A percentile compares a stretch with the other conserved stretches of the same genome.
Evolutionary conservation across 2,888 invertebrate genomes (phyloP).

Genomic region (Eledone cirrhosa): DNA sequence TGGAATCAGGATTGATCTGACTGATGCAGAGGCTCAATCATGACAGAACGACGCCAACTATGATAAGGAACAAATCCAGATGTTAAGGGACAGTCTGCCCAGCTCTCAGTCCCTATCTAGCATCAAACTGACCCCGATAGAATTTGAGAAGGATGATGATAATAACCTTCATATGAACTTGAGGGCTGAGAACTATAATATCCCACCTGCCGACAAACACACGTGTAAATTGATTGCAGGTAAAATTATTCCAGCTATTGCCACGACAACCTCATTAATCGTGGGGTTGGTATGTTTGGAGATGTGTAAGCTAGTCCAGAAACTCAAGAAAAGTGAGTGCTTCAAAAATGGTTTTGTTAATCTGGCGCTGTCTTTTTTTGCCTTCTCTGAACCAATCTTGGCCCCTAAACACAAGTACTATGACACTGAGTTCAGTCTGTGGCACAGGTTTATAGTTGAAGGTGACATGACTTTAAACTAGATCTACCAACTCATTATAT

Average conservation of each 20-base stretch:
- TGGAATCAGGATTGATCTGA: slow-evolving; percentile 95
- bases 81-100: slow-evolving; percentile 54
- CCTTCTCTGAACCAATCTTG: slow-evolving; percentile 82
- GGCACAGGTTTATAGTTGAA: slow-evolving; percentile 94
- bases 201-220: slow-evolving; percentile 91
- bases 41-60: slow-evolving; percentile 41
- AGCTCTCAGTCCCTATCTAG: slow-evolving; percentile 44
- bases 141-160: slow-evolving; percentile 99
- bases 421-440: slow-evolving; percentile 90
- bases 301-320: slow-evolving; percentile 79
- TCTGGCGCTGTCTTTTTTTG: slow-evolving; percentile 94
- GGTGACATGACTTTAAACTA: slow-evolving; percentile 75
- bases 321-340: slow-evolving; percentile 71
- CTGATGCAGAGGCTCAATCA: slow-evolving; percentile 84
- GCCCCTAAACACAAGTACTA: slow-evolving; percentile 75
- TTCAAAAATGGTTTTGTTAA: slow-evolving; percentile 99
- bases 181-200: slow-evolving; percentile 95
- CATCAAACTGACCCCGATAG: slow-evolving; percentile 75
- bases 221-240: slow-evolving; percentile 92
- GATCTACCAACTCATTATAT: too few relatives aligned
- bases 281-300: slow-evolving; percentile 94
- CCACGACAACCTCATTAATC: slow-evolving; percentile 97
- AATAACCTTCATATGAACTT: slow-evolving; percentile 97
- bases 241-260: slow-evolving; percentile 99
- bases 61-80: slow-evolving; percentile 43